Evolutionary conservation across 2,797 vertebrate species (phyloP).

Genomic region (Tinamus major): DNA sequence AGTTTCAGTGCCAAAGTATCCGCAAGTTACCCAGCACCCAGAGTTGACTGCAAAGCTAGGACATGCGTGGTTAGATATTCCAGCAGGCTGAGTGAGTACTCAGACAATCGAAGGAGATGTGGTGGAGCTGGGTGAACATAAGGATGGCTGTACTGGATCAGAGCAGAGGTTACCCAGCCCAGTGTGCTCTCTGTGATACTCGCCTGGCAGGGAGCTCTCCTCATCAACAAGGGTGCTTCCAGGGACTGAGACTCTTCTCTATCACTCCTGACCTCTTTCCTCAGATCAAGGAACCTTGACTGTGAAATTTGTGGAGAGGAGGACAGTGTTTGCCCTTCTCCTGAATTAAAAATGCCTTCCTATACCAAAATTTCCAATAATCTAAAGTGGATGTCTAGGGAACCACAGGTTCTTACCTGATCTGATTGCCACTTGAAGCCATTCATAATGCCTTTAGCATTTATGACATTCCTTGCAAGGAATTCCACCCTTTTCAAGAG

Average conservation of each 20-base stretch:
- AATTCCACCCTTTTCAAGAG: not conserved
- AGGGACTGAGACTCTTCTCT: not conserved
- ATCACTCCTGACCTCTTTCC: not conserved
- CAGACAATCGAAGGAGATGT: not conserved
- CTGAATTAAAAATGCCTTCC: not conserved
- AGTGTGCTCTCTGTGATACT: not conserved
- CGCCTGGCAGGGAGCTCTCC: fast-evolving
- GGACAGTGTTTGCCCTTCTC: not conserved
- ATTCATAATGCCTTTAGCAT: not conserved
- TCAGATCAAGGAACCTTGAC: not conserved
- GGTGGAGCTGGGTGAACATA: not conserved
- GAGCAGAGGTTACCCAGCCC: not conserved
- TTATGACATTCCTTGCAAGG: not conserved
- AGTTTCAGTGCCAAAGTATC: fast-evolving
- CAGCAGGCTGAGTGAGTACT: not conserved
- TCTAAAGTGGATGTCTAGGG: not conserved
- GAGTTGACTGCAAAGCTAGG: not conserved
- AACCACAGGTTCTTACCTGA: not conserved
- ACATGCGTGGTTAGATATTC: fast-evolving
- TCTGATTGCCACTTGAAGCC: not conserved
- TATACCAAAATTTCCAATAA: not conserved
- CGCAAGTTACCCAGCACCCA: not conserved
- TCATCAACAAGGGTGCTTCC: not conserved
- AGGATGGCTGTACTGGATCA: not conserved
- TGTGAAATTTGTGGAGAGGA: not conserved